Base-by-base conservation (phyloP, 2,113 vertebrate genomes). In the Cyphomyrus discorhynchus region DNA sequence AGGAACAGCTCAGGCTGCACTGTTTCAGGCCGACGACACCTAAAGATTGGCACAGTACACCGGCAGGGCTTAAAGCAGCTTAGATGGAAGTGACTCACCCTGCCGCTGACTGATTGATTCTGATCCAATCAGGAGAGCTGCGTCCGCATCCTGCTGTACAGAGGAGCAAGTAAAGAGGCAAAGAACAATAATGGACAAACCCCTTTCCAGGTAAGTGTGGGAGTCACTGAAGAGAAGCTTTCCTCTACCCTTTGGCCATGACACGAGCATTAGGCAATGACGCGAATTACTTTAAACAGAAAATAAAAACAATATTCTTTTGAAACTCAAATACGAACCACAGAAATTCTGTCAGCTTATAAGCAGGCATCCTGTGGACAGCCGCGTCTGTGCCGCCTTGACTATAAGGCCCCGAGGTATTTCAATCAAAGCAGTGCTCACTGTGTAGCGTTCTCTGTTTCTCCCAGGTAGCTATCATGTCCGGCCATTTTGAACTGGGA, bases 161-260 rank as follows among this genome's bases (percentile, higher is more conserved):
- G 98, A 31, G 98, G 98, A 88, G 95, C 97, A 52, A 97, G 95
- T 91, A 98, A 96, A 91, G 97, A 98, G 27, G 96, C 97, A 17
- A 98, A 97, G 94, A 98, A 98, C 92, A 97, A 97, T 90, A 97
- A 96, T 1, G 97, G 97, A 21, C 97, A 98, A 95, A 98, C 97
- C 0, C 96, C 97, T 2, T 98, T 98, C 93, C 98, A 98, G 97
- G 98, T 98, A 89, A 49, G 91, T 87, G 4, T 83, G 11, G 35
- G 5, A 66, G 49, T 10, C 88, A 21, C 86, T 49, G 42, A 42
- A 58, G 49, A 35, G 27, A 53, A 17, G 9, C 9, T 19, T 53
- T 56, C 50, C 49, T 21, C 74, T 80, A 42, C 74, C 42, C 31
- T 84, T 24, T 84, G 24, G 9, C 39, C 10, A 21, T 21, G 19